Conservation (phyloP, 1,140 invertebrate species). For the Trichonephila inaurata region DNA sequence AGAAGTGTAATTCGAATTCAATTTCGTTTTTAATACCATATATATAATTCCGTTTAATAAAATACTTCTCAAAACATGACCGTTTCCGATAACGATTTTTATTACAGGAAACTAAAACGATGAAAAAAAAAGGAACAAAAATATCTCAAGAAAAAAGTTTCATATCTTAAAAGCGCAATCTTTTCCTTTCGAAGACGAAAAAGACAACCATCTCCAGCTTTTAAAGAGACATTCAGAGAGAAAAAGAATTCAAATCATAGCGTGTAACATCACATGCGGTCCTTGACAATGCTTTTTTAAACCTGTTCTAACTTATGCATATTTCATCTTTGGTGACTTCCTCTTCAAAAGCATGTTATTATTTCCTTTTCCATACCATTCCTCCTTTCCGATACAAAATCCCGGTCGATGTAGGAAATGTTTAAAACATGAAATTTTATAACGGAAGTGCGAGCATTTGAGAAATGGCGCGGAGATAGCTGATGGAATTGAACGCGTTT, state of each 20-base stretch:
- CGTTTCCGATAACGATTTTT: neutral
- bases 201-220: neutral
- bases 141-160: neutral
- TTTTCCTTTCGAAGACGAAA: neutral
- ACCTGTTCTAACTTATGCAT: constrained; percentile 61
- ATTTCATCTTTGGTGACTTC: constrained; percentile 62
- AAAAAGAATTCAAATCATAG: constrained; percentile 10
- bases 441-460: constrained; percentile 55
- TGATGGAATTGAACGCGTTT: constrained; percentile 50
- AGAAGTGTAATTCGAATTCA: no score
- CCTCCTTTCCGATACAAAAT: constrained; percentile 18
- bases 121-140: neutral
- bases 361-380: constrained; percentile 24
- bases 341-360: constrained; percentile 36
- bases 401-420: constrained; percentile 51
- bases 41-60: no score
- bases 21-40: no score
- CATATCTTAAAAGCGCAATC: neutral
- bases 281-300: constrained; percentile 52
- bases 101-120: neutral
- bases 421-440: constrained; percentile 74
- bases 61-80: neutral
- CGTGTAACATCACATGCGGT: neutral
- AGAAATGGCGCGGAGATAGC: constrained; percentile 20
- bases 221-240: neutral